These are phyloP conservation scores for Oreonectes daqikongensis DNA, from an alignment of 2,797 vertebrate species.

Conservation along the genomic window DNA sequence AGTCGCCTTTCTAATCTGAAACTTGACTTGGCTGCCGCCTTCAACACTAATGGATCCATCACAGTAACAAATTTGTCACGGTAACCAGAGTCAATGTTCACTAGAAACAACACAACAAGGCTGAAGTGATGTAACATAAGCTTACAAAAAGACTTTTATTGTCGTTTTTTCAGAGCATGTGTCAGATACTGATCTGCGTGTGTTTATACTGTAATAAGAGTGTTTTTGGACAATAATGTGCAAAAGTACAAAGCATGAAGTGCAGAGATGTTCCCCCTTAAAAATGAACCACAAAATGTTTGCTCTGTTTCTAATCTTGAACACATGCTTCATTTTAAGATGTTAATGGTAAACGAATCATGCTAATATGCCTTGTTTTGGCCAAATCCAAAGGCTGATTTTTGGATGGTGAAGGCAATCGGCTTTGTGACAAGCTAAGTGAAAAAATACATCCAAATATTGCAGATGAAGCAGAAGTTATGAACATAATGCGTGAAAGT, in stretches of 20 bases:
- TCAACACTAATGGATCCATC: constrained; percentile 50
- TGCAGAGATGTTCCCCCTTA: neutral
- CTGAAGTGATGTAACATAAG: constrained; percentile 36
- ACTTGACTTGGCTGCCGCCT: constrained; percentile 28
- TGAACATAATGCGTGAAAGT: neutral
- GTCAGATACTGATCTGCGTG: constrained; percentile 36
- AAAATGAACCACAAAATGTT: constrained; percentile 5
- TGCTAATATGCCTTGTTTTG: neutral
- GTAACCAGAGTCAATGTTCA: constrained; percentile 45
- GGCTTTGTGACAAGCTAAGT: neutral
- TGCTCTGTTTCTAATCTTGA: neutral
- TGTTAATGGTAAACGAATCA: neutral
- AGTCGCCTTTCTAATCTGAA: neutral
- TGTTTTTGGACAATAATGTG: neutral
- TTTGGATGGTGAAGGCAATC: neutral
- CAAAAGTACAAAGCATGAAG: neutral
- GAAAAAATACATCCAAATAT: neutral
- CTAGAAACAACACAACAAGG: neutral
- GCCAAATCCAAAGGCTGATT: neutral
- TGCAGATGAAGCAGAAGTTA: neutral
- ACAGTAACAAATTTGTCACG: constrained; percentile 55
- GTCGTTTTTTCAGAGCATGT: constrained; percentile 27
- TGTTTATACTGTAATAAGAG: constrained; percentile 22
- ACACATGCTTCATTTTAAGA: neutral
- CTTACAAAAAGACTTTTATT: constrained; percentile 33